Evolutionary conservation across 2,113 vertebrate species (phyloP).

Genomic region (Gobio gobio): DNA sequence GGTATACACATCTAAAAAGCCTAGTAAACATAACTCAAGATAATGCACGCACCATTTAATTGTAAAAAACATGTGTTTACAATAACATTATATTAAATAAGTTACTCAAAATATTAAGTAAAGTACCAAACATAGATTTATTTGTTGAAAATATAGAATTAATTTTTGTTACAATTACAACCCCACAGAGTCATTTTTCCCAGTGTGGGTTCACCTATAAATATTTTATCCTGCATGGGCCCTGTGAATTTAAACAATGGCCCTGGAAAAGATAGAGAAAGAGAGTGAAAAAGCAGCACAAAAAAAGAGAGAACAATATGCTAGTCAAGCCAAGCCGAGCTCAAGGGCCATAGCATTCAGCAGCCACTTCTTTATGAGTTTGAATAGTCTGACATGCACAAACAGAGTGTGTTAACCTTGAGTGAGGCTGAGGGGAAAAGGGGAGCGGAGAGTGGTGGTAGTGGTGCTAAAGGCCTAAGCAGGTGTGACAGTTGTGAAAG

Average conservation of each 20-base stretch:
- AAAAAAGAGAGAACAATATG: neutral
- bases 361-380: neutral
- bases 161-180: too few relatives aligned
- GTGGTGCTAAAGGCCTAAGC: constrained; percentile 50
- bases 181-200: too few relatives aligned
- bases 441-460: neutral
- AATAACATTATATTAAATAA: too few relatives aligned
- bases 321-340: neutral
- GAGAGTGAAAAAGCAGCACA: neutral
- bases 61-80: too few relatives aligned
- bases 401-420: constrained; percentile 44
- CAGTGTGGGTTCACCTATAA: neutral
- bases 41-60: too few relatives aligned
- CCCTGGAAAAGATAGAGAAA: neutral
- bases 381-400: constrained; percentile 18
- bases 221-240: neutral
- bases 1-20: too few relatives aligned
- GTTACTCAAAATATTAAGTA: too few relatives aligned
- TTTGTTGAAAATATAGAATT: too few relatives aligned
- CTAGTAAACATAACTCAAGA: too few relatives aligned
- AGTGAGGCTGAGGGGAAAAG: constrained; percentile 10
- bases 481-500: constrained; percentile 59
- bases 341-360: neutral
- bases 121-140: too few relatives aligned
- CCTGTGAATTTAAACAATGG: neutral